These are phyloP conservation scores for Sceloporus tristichus DNA, from an alignment of 2,113 vertebrate species.

Conservation along the genomic window DNA sequence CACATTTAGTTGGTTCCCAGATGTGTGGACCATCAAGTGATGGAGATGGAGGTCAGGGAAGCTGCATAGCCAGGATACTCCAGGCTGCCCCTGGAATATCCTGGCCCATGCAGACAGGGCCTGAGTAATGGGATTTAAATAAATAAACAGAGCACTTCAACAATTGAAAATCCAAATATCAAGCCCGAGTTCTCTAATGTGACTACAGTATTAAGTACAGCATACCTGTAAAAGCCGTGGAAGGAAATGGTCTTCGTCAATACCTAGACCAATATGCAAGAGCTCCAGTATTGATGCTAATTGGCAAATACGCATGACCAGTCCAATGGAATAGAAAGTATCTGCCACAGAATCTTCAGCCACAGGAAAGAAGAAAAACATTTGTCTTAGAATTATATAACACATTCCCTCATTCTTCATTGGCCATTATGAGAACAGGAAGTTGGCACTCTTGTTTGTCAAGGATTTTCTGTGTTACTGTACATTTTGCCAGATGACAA, in stretches of 20 bases:
- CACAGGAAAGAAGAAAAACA: constrained; percentile 34
- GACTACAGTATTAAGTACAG: neutral
- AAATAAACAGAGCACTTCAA: neutral
- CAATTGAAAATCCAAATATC: neutral
- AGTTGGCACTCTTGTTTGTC: constrained; percentile 7
- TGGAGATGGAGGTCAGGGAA: neutral
- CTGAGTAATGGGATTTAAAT: neutral
- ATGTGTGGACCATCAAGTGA: neutral
- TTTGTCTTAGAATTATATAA: neutral
- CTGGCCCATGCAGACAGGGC: neutral
- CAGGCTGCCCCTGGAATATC: too few species aligned
- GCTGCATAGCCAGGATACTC: too few species aligned
- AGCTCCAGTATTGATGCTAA: constrained; percentile 88
- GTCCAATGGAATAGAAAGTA: constrained; percentile 91
- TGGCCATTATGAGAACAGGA: neutral
- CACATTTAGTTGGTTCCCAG: neutral
- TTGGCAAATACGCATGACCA: constrained; percentile 92
- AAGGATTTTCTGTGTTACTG: neutral
- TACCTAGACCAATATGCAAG: constrained; percentile 87
- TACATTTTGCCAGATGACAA: neutral
- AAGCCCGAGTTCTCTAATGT: neutral
- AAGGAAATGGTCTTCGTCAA: constrained; percentile 84
- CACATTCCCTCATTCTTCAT: too few species aligned
- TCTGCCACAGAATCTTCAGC: constrained; percentile 86
- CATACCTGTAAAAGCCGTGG: constrained; percentile 89